A percentile compares a stretch with the other conserved stretches of the same genome.
Evolutionary conservation across 2,888 invertebrate species (phyloP).

Genomic region (Harpagoxenus sublaevis): DNA sequence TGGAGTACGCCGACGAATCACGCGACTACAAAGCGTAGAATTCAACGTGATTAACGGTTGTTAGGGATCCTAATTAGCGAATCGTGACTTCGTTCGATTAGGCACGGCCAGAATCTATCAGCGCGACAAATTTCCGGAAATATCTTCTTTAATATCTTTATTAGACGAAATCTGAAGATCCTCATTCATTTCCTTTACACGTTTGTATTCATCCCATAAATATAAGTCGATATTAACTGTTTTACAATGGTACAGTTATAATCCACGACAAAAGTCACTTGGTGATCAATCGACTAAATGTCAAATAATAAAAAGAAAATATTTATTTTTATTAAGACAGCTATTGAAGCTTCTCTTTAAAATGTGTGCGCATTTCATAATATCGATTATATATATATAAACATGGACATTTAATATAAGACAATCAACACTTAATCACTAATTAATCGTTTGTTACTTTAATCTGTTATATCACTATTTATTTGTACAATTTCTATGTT

Average conservation of each 20-base stretch:
- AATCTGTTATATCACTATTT: not conserved
- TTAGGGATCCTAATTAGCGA: slow-evolving; percentile 68
- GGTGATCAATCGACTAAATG: not conserved
- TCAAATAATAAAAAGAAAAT: slow-evolving; percentile 17
- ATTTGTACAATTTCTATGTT: not conserved
- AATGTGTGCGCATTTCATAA: not conserved
- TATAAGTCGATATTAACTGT: slow-evolving; percentile 6
- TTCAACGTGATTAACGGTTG: slow-evolving; percentile 69
- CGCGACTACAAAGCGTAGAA: slow-evolving; percentile 56
- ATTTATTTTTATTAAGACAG: not conserved
- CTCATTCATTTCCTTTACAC: not conserved
- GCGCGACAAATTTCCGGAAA: slow-evolving; percentile 12
- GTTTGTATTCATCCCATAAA: not conserved
- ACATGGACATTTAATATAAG: not conserved
- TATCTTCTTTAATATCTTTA: slow-evolving; percentile 44
- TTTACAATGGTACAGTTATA: not conserved
- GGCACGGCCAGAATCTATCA: not conserved
- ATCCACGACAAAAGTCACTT: slow-evolving; percentile 1
- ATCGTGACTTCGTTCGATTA: slow-evolving; percentile 47
- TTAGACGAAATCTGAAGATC: not conserved
- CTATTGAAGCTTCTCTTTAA: not conserved
- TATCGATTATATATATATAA: not conserved
- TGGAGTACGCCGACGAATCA: slow-evolving; percentile 65
- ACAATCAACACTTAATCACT: not conserved
- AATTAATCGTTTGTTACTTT: not conserved